Conservation (phyloP, 2,888 invertebrate genomes). For the Melipona bicolor region DNA sequence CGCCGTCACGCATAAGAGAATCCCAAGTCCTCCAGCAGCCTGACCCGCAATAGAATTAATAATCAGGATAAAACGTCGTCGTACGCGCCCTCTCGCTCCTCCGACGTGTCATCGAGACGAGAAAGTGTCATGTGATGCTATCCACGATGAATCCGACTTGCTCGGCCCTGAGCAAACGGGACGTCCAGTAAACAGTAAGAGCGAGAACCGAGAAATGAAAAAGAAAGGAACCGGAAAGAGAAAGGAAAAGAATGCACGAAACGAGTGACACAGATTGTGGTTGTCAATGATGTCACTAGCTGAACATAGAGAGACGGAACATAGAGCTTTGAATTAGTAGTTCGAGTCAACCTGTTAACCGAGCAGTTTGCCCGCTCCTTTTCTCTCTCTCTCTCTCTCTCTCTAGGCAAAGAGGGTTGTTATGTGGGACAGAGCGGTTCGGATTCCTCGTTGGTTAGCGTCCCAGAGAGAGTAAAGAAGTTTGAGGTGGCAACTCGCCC, state of each 20-base stretch:
- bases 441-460: slow-evolving; percentile 7
- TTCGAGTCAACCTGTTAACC: neutral
- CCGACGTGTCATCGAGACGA: slow-evolving; percentile 10
- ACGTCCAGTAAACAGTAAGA: too few species aligned
- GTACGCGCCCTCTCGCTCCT: slow-evolving; percentile 76
- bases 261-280: neutral
- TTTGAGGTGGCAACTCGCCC: neutral
- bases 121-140: neutral
- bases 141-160: slow-evolving; percentile 15
- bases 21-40: slow-evolving; percentile 46
- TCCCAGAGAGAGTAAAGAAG: neutral
- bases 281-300: neutral
- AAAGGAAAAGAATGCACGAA: neutral
- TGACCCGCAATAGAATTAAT: slow-evolving; percentile 59
- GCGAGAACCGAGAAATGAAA: neutral
- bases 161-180: neutral
- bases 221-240: neutral
- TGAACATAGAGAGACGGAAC: neutral
- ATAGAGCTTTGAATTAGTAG: neutral
- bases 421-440: neutral
- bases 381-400: neutral
- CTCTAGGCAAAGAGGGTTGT: neutral
- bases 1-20: neutral
- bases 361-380: neutral
- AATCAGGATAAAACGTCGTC: slow-evolving; percentile 63